Base-by-base conservation (phyloP, 2,113 vertebrate genomes). In the Cyanoliseus patagonus region DNA sequence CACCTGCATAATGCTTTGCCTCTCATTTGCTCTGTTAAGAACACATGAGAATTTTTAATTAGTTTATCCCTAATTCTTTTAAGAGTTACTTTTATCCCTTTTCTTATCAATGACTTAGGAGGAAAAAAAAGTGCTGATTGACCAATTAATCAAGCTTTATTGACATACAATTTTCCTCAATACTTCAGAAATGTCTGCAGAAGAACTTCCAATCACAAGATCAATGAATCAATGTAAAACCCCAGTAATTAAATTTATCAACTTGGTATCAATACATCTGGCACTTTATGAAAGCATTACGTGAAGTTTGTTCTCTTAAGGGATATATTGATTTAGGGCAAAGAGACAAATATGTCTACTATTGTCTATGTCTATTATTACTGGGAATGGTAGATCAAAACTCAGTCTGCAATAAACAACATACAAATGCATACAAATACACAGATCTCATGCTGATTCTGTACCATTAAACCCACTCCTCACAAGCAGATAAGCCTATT, bases 401-500 rank as follows among this genome's bases (percentile, higher is more conserved):
- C 64, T 85, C 83, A 90, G 78, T 84, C 96, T 97, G 94, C 91
- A 90, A 82, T 78, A 97, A 96, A 95, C 94, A 96, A 95, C 83
- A 94, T 57, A 68, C 53, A 83, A 96, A 84, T 97, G 85, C 18
- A 44, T 44, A 44, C 44, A 44, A 44, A 44, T 53, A 90, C 83
- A 96, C 63, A 95, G 95, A 95, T 98, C 95, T 98, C 96, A 94
- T 97, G 92, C 95, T 98, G 98, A 98, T 97, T 97, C 96, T 78
- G 52, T 94, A 94, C 79, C 82, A 97, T 95, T 97, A 98, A 98
- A 97, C 92, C 66, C 83, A 95, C 64, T 94, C 77, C 86, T 92
- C 92, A 96, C 62, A 95, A 94, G 90, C 90, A 97, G 96, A 97
- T 98, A 97, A 97, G 95, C 94, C 94, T 97, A 98, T 98, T 98